Conservation (phyloP, 2,113 vertebrate genomes). For the Mustela lutreola region DNA sequence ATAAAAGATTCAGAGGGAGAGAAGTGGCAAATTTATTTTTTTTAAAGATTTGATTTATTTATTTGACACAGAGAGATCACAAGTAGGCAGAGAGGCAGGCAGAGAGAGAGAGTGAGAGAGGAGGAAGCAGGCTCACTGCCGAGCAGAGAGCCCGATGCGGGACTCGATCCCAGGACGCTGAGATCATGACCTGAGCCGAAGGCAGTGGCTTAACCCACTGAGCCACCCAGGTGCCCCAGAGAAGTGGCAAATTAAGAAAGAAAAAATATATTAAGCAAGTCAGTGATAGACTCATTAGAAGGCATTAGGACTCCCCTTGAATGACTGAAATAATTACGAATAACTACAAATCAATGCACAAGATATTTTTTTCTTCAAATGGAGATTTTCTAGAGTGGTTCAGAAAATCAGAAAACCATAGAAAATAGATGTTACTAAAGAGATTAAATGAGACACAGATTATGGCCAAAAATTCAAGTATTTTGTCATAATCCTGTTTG, state of each 20-base stretch:
- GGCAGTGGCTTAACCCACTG: no score
- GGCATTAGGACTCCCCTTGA: background rate
- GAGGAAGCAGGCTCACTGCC: no score
- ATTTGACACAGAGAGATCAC: no score
- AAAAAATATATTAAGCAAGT: background rate
- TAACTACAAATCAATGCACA: slow-evolving; percentile 14
- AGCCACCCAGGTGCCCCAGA: background rate
- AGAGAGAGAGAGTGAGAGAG: no score
- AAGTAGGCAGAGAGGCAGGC: no score
- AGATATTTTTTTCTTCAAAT: background rate
- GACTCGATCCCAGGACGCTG: no score
- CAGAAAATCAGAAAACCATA: slow-evolving; percentile 59
- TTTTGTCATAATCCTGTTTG: background rate
- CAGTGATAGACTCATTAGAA: background rate
- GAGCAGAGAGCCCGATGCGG: no score
- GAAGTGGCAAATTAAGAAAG: slow-evolving; percentile 24
- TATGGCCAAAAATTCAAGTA: slow-evolving; percentile 6
- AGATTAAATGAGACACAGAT: background rate
- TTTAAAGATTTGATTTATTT: no score
- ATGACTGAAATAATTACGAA: background rate
- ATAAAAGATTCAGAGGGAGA: background rate
- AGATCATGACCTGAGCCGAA: no score
- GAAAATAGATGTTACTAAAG: slow-evolving; percentile 28
- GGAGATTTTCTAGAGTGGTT: slow-evolving; percentile 13
- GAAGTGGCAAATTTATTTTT: background rate